Evolutionary conservation across 1,140 invertebrate genomes (phyloP).

Genomic region (Paraescarpia echinospica): DNA sequence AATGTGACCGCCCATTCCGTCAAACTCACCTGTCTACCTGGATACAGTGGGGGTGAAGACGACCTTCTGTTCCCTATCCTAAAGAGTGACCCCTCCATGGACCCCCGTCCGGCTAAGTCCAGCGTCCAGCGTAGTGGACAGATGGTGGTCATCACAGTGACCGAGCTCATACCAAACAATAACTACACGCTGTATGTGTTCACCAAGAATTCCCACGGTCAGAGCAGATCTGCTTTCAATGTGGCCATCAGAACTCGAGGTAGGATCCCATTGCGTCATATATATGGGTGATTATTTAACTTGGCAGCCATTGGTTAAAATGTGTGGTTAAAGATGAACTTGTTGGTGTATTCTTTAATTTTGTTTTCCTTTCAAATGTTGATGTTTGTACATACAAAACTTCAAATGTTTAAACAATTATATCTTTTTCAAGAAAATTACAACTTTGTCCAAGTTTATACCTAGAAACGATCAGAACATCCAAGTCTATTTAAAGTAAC

Average conservation of each 20-base stretch:
- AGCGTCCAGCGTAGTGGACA: background rate
- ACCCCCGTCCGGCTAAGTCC: background rate
- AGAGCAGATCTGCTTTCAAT: background rate
- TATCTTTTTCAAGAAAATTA: too few relatives aligned
- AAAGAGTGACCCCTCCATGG: background rate
- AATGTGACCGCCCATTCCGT: background rate
- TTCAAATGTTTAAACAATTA: too few relatives aligned
- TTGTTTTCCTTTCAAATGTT: too few relatives aligned
- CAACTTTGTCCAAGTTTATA: too few relatives aligned
- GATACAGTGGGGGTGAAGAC: conserved; percentile 9
- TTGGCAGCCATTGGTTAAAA: too few relatives aligned
- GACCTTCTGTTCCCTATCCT: background rate
- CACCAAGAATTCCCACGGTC: background rate
- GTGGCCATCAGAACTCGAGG: background rate
- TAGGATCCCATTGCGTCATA: background rate
- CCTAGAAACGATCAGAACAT: background rate
- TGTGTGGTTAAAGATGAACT: too few relatives aligned
- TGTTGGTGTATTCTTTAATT: too few relatives aligned
- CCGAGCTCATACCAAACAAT: conserved; percentile 12
- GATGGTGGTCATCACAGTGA: conserved; percentile 2
- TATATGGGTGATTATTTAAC: too few relatives aligned
- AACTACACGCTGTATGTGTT: conserved; percentile 15
- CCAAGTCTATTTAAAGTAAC: background rate
- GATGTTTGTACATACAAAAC: too few relatives aligned
- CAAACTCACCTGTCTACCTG: background rate